A percentile compares a stretch with the other conserved stretches of the same genome.
Evolutionary conservation across 2,888 invertebrate genomes (phyloP).

Genomic region (Rhagonycha fulva): DNA sequence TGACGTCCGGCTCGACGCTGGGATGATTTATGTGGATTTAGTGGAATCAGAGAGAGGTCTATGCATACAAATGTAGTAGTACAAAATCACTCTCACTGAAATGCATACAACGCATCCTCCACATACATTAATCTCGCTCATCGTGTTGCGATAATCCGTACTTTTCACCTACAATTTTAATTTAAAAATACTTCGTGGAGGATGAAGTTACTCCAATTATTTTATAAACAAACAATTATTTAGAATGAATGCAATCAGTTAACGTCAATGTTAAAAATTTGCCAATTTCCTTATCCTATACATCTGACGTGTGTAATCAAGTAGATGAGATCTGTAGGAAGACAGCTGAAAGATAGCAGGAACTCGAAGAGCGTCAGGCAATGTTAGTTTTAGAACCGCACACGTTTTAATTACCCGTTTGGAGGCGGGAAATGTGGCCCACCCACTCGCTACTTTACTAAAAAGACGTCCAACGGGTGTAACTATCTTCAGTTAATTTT

Average conservation of each 20-base stretch:
- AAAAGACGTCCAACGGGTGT: slow-evolving; percentile 11
- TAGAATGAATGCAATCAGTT: neutral
- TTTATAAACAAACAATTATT: slow-evolving; percentile 6
- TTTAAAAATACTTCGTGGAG: neutral
- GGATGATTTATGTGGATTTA: slow-evolving; percentile 40
- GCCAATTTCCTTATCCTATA: slow-evolving; percentile 22
- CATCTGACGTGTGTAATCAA: slow-evolving; percentile 23
- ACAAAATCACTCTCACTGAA: neutral
- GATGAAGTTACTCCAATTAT: neutral
- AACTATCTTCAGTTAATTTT: slow-evolving; percentile 4
- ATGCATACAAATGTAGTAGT: slow-evolving; percentile 30
- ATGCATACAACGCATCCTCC: neutral
- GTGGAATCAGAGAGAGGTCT: slow-evolving; percentile 30
- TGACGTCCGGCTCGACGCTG: slow-evolving; percentile 34
- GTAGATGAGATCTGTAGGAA: slow-evolving; percentile 24
- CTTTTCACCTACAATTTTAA: neutral
- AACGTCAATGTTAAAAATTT: slow-evolving; percentile 14
- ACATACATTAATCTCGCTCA: neutral
- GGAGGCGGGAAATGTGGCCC: slow-evolving; percentile 29
- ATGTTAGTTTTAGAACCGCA: slow-evolving; percentile 31
- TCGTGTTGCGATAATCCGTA: neutral
- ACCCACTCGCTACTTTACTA: slow-evolving; percentile 29
- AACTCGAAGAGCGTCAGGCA: slow-evolving; percentile 12
- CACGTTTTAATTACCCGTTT: slow-evolving; percentile 30
- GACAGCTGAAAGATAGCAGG: slow-evolving; percentile 31